Percentiles rank a stretch among this genome's conserved stretches.
Evolutionary conservation across 2,113 vertebrate genomes (phyloP).

Genomic region (Columbina picui): DNA sequence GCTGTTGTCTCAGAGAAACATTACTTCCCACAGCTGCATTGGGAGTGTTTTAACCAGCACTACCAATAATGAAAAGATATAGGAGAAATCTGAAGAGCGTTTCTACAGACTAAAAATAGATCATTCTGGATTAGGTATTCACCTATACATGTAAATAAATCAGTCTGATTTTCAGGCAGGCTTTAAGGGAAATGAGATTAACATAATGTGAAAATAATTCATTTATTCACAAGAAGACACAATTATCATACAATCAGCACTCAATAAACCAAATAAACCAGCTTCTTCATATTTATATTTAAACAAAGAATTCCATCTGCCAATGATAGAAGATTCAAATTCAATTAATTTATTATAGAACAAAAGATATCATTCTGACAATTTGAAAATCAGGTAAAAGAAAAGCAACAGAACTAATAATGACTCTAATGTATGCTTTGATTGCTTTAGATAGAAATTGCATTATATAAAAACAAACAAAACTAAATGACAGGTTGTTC

Average conservation of each 20-base stretch:
- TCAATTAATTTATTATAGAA: slow-evolving; percentile 49
- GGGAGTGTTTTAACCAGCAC: background rate
- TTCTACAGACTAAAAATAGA: slow-evolving; percentile 29
- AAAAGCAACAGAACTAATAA: background rate
- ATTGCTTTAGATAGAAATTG: background rate
- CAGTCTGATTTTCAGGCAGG: slow-evolving; percentile 8
- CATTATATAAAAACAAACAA: background rate
- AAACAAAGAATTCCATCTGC: slow-evolving; percentile 32
- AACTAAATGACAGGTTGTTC: background rate
- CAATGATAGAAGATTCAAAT: slow-evolving; percentile 12
- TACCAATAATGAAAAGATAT: background rate
- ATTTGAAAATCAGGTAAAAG: background rate
- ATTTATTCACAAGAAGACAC: slow-evolving; percentile 25
- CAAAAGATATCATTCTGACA: background rate
- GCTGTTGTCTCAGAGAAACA: background rate
- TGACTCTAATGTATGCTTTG: background rate
- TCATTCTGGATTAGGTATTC: background rate
- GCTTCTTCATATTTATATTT: slow-evolving; percentile 23
- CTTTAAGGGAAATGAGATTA: slow-evolving; percentile 55
- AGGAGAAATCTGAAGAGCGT: background rate
- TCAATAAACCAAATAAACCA: slow-evolving; percentile 28
- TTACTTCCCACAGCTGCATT: background rate
- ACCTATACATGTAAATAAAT: slow-evolving; percentile 23
- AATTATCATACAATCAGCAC: slow-evolving; percentile 49
- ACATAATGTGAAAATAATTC: slow-evolving; percentile 24